Evolutionary conservation across 2,888 invertebrate genomes (phyloP).

Genomic region (Clitarchus hookeri): DNA sequence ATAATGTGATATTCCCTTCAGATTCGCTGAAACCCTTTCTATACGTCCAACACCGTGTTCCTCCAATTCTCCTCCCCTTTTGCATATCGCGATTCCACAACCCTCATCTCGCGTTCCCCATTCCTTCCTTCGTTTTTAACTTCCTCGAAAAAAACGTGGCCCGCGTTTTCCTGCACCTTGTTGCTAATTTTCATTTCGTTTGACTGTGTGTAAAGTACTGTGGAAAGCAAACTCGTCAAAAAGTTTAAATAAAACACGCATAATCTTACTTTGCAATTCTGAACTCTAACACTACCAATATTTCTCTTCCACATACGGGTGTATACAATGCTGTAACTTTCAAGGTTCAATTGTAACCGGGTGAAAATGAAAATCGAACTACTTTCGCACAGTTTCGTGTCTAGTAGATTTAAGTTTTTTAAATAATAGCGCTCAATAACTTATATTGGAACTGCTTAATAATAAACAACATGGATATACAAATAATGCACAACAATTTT

Average conservation of each 20-base stretch:
- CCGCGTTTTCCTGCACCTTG: not conserved
- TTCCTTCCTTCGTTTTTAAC: conserved; percentile 23
- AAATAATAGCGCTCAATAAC: no score
- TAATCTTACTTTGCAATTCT: conserved; percentile 15
- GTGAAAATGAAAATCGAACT: no score
- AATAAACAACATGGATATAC: no score
- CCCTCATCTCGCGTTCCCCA: conserved; percentile 4
- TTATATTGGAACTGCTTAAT: no score
- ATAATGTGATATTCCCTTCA: conserved; percentile 36
- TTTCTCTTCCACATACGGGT: not conserved
- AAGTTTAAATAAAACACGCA: conserved; percentile 22
- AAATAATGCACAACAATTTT: no score
- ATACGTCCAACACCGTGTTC: not conserved
- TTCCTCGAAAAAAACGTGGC: conserved; percentile 22
- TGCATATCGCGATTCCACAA: conserved; percentile 2
- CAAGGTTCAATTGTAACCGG: no score
- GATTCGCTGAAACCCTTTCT: conserved; percentile 33
- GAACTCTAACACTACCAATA: not conserved
- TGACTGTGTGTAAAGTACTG: conserved; percentile 28
- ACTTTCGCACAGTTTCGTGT: no score
- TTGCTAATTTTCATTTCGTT: conserved; percentile 32
- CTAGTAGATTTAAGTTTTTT: no score
- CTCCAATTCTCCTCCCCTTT: not conserved
- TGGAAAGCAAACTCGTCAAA: conserved; percentile 23
- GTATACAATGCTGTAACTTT: no score